Evolutionary conservation across 2,888 invertebrate species (phyloP), one percentile per base, ranked within the genome.

Genomic region (Rutpela maculata): DNA sequence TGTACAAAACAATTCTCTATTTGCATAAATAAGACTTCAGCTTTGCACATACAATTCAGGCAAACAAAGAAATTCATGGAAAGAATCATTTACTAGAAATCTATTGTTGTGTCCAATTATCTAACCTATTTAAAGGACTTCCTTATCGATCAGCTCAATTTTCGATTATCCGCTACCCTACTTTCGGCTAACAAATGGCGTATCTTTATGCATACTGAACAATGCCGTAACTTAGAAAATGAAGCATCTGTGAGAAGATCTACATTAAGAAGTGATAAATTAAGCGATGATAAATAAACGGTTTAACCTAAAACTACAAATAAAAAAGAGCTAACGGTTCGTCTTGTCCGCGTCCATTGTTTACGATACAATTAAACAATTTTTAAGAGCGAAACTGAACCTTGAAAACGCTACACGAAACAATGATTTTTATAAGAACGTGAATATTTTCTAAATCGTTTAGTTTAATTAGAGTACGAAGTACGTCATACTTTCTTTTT

Each of bases 321-420:
- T 60, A 71, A 74, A 69, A 72, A 60, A 17, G 65, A 62, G 60
- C 60, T 62, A 12, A 17, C 65, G 18, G 63, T 50, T 38, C 11
- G 38, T 19, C 17, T 65, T 38, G 38, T 22, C 38, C 31, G 57
- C 31, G 38, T 72, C 68, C 77, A 80, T 79, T 80, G 80, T 79
- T 78, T 70, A 43, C 35, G 26, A 50, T 72, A 80, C 81, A 81
- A 81, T 81, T 81, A 81, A 80, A 80, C 65, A 67, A 76, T 74
- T 77, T 80, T 81, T 77, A 80, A 80, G 81, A 81, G 83, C 80
- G 83, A 59, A 80, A 74, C 78, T 75, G 69, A 63, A 71, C 76
- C 78, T 78, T 80, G 77, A 78, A 76, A 80, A 74, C 50, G 79
- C 76, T 76, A 71, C 78, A 80, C 77, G 74, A 74, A 70, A 78